Conservation (phyloP, 2,113 vertebrate genomes). For the Climacteris rufus region DNA sequence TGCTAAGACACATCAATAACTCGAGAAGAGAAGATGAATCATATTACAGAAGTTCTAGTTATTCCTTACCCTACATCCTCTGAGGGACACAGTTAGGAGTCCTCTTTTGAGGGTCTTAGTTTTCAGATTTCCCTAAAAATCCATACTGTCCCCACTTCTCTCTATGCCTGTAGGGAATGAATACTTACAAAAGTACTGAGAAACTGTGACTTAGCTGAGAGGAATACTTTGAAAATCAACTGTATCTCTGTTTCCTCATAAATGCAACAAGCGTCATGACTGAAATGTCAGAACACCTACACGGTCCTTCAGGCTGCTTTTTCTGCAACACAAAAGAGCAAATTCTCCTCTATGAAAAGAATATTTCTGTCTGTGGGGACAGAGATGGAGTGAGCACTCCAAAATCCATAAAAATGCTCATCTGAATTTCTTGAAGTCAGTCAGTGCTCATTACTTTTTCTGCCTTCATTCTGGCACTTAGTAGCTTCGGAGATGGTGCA, state of each 20-base stretch:
- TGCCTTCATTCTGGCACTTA: not conserved
- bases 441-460: not conserved
- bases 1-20: not conserved
- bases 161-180: not conserved
- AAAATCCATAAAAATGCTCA: not conserved
- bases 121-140: not conserved
- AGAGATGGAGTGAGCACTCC: not conserved
- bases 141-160: not conserved
- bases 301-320: conserved; percentile 20
- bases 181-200: not conserved
- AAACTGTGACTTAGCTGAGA: not conserved
- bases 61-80: not conserved
- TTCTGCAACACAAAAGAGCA: not conserved
- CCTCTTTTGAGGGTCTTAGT: not conserved
- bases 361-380: not conserved
- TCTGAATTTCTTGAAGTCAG: not conserved
- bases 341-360: not conserved
- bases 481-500: not conserved
- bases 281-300: conserved; percentile 43
- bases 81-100: not conserved
- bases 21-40: not conserved
- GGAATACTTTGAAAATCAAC: not conserved
- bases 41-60: not conserved
- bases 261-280: not conserved
- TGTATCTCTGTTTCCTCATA: not conserved